Evolutionary conservation across 30 jellyfish, hydroid and myxozoan species (phyloP).

Genomic region (Hydractinia echinata): DNA sequence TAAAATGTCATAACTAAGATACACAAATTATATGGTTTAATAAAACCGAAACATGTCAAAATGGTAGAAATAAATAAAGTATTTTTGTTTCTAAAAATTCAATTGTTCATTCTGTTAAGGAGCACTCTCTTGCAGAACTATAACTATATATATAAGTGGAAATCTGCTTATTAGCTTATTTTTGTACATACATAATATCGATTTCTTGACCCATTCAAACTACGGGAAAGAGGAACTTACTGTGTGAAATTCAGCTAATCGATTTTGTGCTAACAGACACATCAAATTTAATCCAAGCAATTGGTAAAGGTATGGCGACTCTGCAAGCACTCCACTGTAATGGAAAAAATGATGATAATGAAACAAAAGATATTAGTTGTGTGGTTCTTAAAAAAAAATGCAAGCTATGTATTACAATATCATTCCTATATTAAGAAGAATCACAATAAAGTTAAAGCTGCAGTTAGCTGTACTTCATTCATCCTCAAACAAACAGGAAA

Average conservation of each 20-base stretch:
- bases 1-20: no score
- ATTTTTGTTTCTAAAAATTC: no score
- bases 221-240: conserved; percentile 31
- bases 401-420: not conserved
- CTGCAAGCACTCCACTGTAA: conserved; percentile 83
- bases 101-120: no score
- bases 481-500: no score
- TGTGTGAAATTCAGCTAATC: conserved; percentile 98
- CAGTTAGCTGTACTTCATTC: not conserved
- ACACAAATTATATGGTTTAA: no score
- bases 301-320: conserved; percentile 95
- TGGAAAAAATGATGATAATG: not conserved
- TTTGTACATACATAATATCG: no score
- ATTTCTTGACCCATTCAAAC: no score
- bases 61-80: no score
- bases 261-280: conserved; percentile 92
- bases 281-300: conserved; percentile 92
- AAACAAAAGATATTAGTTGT: not conserved
- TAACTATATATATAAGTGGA: no score
- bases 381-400: not conserved
- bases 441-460: not conserved
- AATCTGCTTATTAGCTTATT: no score
- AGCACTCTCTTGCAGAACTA: no score
- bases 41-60: no score
- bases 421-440: not conserved